Evolutionary conservation across 2,888 invertebrate species (phyloP), one percentile per base, ranked within the genome.

Genomic region (Entomobrya proxima): DNA sequence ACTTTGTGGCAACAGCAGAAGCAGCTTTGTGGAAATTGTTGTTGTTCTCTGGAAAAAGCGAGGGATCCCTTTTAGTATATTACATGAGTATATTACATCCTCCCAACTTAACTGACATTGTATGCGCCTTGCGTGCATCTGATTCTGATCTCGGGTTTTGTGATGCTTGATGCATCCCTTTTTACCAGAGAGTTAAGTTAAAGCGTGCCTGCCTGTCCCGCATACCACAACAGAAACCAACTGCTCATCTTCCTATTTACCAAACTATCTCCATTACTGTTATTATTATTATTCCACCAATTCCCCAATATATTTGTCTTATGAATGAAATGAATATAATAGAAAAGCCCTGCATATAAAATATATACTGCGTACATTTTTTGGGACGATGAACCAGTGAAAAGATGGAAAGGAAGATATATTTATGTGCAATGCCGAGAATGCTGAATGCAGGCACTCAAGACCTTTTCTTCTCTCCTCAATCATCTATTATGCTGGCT

Each of bases 171-270:
- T 55, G 75, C 75, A 82, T 82, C 82, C 82, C 50, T 82, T 75
- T 50, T 61, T 40, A 52, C 32, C 30, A 35, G 35, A 11, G 18
- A 74, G 47, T n/a, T n/a, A 32, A 32, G 32, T 50, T 7, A 24
- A 74, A 74, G 50, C 75, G 74, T 64, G 78, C 84, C 32, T 61
- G 52, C 58, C 44, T 82, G n/a, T n/a, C n/a, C n/a, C n/a, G 64
- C 58, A 64, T 61, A 77, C 78, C 79, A 85, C 74, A 78, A 84
- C 50, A 78, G 75, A 78, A 85, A 74, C 79, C 85, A 85, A 85
- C 85, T 85, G 85, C 79, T 75, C 85, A 85, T 74, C 76, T 61
- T 44, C 61, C 37, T 74, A 79, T 82, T 76, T 52, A 69, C 82
- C 50, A 52, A 74, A 52, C 32, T 74, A 35, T 37, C 32, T 35